phyloP scores from a whole-genome alignment of 2,113 vertebrate species.

The Heteronetta atricapilla region DNA sequence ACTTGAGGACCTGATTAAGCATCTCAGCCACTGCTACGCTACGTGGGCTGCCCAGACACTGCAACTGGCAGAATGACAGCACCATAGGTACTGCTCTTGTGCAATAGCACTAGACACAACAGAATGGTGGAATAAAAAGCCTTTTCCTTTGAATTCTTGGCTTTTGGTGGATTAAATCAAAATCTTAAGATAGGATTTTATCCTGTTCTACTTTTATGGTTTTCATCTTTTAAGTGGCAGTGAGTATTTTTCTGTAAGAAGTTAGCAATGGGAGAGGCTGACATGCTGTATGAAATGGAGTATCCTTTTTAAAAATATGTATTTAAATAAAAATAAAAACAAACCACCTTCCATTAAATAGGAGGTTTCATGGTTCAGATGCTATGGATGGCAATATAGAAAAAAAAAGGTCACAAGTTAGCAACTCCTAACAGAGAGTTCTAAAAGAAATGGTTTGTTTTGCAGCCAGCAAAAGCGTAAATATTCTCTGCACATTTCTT shows the following conservation, averaged over 20 bases:
- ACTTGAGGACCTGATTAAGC: too few species aligned
- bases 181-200: not conserved
- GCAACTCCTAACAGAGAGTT: not conserved
- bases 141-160: not conserved
- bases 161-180: not conserved
- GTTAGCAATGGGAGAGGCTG: not conserved
- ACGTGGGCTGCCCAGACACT: too few species aligned
- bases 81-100: rapidly evolving
- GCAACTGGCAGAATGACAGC: not conserved
- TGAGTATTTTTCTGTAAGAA: not conserved
- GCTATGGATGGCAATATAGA: not conserved
- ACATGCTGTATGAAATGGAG: not conserved
- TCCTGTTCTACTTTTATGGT: not conserved
- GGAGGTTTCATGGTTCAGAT: not conserved
- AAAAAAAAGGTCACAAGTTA: not conserved
- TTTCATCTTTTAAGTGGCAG: not conserved
- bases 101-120: not conserved
- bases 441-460: not conserved
- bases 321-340: too few species aligned
- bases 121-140: not conserved
- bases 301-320: not conserved
- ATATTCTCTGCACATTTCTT: not conserved
- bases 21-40: too few species aligned
- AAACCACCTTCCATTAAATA: not conserved
- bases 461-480: not conserved